Percentiles rank a stretch among this genome's conserved stretches.
phyloP scores from a whole-genome alignment of 2,888 invertebrate species.

The Parnassius apollo region DNA sequence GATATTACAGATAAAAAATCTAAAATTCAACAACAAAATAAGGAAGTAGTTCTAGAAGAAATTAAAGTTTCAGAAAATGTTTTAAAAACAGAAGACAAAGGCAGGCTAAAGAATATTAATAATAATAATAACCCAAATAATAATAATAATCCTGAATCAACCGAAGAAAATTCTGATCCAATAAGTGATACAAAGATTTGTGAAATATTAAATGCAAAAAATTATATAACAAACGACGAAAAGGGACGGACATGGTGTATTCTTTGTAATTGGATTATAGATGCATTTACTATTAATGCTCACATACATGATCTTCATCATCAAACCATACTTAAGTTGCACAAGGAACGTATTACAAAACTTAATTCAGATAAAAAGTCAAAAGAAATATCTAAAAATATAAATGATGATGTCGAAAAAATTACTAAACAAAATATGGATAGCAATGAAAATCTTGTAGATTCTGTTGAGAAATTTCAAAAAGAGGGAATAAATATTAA shows the following conservation, averaged over 20 bases:
- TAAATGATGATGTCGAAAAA: not conserved
- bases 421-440: not conserved
- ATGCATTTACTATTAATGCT: not conserved
- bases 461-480: conserved; percentile 37
- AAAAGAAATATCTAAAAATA: not conserved
- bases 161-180: conserved; percentile 38
- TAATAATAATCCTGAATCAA: conserved; percentile 34
- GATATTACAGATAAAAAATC: not conserved
- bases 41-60: not conserved
- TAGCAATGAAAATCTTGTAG: conserved; percentile 28
- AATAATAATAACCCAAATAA: conserved; percentile 25
- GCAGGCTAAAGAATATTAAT: not conserved
- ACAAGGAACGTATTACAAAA: conserved; percentile 30
- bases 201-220: conserved; percentile 30
- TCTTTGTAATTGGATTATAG: conserved; percentile 39
- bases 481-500: conserved; percentile 42
- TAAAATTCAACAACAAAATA: not conserved
- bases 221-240: conserved; percentile 33
- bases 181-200: conserved; percentile 30
- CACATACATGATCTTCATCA: conserved; percentile 39
- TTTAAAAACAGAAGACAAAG: conserved; percentile 28
- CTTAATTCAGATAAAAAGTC: conserved; percentile 18
- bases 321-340: conserved; percentile 37
- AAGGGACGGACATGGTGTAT: conserved; percentile 35
- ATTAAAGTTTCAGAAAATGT: conserved; percentile 17